Percentiles rank a stretch among this genome's conserved stretches.
These are phyloP conservation scores for Zygothrica quintamaculata DNA, from an alignment of 2,888 invertebrate species.

Conservation along the genomic window DNA sequence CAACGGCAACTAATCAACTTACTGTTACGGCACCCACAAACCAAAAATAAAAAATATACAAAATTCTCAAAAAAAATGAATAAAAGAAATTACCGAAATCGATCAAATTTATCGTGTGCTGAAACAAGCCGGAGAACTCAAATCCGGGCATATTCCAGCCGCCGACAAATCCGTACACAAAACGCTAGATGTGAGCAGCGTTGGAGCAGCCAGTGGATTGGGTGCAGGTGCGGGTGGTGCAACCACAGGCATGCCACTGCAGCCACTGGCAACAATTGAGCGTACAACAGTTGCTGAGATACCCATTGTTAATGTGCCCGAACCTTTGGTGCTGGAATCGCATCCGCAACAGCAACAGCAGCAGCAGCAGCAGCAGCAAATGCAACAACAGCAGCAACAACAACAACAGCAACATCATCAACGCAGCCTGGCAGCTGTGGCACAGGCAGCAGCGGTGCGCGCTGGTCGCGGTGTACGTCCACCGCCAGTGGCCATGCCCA, in stretches of 20 bases:
- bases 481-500: conserved; percentile 82
- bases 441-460: conserved; percentile 72
- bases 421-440: conserved; percentile 72
- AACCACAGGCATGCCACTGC: conserved; percentile 29
- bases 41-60: conserved; percentile 7
- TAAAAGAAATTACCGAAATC: conserved; percentile 87
- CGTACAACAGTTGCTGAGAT: conserved; percentile 73
- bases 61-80: too few relatives aligned
- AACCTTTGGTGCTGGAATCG: conserved; percentile 66
- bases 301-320: conserved; percentile 84
- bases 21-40: conserved; percentile 60
- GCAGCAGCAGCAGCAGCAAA: conserved; percentile 36
- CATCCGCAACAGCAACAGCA: conserved; percentile 39
- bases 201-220: conserved; percentile 32
- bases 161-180: conserved; percentile 83
- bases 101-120: conserved; percentile 97
- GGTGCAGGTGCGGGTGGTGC: conserved; percentile 14
- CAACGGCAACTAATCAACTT: conserved; percentile 54
- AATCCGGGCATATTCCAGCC: conserved; percentile 87
- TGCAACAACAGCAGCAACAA: conserved; percentile 34
- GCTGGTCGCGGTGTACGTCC: conserved; percentile 79
- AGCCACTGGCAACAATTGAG: conserved; percentile 38
- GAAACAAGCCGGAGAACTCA: conserved; percentile 94
- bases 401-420: conserved; percentile 55
- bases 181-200: conserved; percentile 54